Conservation (phyloP, 2,113 vertebrate genomes). For the Xiphophorus couchianus region DNA sequence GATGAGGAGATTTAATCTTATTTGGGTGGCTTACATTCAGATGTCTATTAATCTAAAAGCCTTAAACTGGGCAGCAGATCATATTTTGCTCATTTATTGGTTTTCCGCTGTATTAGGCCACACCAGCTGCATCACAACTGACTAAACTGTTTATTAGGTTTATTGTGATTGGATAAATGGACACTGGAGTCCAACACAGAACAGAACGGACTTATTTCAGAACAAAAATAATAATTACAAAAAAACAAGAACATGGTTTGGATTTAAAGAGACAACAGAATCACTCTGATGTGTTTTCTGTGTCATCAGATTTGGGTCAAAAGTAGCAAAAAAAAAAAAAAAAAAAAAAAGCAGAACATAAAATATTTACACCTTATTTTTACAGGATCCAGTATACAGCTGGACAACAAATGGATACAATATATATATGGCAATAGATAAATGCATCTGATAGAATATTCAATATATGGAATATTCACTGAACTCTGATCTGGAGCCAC, state of each 20-base stretch:
- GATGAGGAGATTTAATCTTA: slow-evolving; percentile 35
- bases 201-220: background rate
- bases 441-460: too few relatives aligned
- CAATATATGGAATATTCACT: too few relatives aligned
- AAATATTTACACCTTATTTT: too few relatives aligned
- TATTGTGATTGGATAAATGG: slow-evolving; percentile 13
- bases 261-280: background rate
- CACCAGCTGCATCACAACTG: slow-evolving; percentile 16
- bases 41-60: slow-evolving; percentile 41
- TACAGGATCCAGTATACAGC: too few relatives aligned
- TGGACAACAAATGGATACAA: too few relatives aligned
- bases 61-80: slow-evolving; percentile 18
- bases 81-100: slow-evolving; percentile 30
- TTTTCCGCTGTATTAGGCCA: background rate
- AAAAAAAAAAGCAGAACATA: slow-evolving; percentile 9
- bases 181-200: background rate
- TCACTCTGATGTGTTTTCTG: slow-evolving; percentile 6
- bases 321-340: background rate
- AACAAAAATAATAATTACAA: too few relatives aligned
- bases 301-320: slow-evolving; percentile 5
- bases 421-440: too few relatives aligned
- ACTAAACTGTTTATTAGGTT: background rate
- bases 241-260: background rate
- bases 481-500: too few relatives aligned
- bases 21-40: slow-evolving; percentile 2